These are phyloP conservation scores for Babyrousa celebensis DNA, from an alignment of 2,797 vertebrate species.

Conservation along the genomic window DNA sequence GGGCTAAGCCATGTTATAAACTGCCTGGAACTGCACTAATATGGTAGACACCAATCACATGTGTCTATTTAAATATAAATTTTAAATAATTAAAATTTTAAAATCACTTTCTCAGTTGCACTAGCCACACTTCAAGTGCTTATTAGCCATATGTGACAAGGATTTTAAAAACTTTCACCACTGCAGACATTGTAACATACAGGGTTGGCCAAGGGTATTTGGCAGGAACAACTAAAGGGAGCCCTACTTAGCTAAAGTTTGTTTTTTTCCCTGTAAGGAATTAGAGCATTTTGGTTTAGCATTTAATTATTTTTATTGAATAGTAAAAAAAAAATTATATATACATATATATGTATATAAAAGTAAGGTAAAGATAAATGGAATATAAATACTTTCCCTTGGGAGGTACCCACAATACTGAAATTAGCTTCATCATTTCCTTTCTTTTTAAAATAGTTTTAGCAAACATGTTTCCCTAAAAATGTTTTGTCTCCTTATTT, in stretches of 20 bases:
- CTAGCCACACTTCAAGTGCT: constrained; percentile 43
- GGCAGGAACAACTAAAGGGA: background rate
- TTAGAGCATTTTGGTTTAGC: constrained; percentile 13
- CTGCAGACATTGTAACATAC: background rate
- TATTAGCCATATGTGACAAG: constrained; percentile 22
- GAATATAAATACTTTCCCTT: constrained; percentile 34
- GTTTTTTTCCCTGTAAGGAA: constrained; percentile 37
- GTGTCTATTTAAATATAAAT: constrained; percentile 56
- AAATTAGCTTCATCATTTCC: constrained; percentile 34
- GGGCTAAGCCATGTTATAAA: constrained; percentile 48
- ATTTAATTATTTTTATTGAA: constrained; percentile 25
- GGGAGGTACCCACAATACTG: background rate
- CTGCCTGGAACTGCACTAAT: background rate
- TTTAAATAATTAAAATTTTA: constrained; percentile 68
- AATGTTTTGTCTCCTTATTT: background rate
- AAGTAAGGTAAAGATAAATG: background rate
- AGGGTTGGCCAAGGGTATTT: background rate
- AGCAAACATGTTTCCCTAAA: constrained; percentile 53
- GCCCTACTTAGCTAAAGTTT: background rate
- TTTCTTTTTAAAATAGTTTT: constrained; percentile 65
- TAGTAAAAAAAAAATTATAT: constrained; percentile 37
- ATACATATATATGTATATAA: background rate
- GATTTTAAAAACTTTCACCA: constrained; percentile 48
- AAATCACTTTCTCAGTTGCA: constrained; percentile 9
- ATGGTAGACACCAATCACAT: background rate